These are phyloP conservation scores for Catostomus latipinnis DNA, from an alignment of 2,797 vertebrate species.

Conservation along the genomic window DNA sequence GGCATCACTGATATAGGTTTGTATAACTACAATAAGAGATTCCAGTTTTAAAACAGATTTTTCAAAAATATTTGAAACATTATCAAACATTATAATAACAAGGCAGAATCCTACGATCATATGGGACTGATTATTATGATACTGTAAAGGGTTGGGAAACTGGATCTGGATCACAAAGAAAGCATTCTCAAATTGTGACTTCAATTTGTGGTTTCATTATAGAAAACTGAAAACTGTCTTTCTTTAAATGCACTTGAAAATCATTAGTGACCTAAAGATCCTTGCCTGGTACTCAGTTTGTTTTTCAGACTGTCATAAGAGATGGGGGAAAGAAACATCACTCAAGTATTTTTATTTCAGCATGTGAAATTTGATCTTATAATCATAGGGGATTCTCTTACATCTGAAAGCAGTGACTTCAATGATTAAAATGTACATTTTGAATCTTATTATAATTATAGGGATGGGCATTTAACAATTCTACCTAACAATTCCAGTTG, in stretches of 20 bases:
- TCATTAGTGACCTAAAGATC: constrained; percentile 54
- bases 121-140: constrained; percentile 50
- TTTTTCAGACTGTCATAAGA: constrained; percentile 44
- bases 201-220: constrained; percentile 57
- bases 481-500: too few species aligned
- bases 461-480: too few species aligned
- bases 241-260: constrained; percentile 55
- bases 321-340: constrained; percentile 58
- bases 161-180: constrained; percentile 43
- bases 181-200: constrained; percentile 49
- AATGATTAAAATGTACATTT: constrained; percentile 39
- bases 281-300: constrained; percentile 25
- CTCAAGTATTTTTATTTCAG: constrained; percentile 57
- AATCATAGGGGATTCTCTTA: constrained; percentile 56
- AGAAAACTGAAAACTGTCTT: constrained; percentile 52
- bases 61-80: constrained; percentile 28
- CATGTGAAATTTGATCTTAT: constrained; percentile 58
- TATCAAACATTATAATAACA: constrained; percentile 13
- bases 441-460: too few species aligned
- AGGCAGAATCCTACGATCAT: constrained; percentile 34
- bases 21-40: neutral
- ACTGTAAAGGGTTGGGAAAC: constrained; percentile 33
- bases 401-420: constrained; percentile 55
- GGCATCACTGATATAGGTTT: constrained; percentile 15
- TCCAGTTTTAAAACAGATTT: neutral